A percentile compares a stretch with the other conserved stretches of the same genome.
Evolutionary conservation across 2,113 vertebrate genomes (phyloP).

Genomic region (Dasyurus viverrinus): DNA sequence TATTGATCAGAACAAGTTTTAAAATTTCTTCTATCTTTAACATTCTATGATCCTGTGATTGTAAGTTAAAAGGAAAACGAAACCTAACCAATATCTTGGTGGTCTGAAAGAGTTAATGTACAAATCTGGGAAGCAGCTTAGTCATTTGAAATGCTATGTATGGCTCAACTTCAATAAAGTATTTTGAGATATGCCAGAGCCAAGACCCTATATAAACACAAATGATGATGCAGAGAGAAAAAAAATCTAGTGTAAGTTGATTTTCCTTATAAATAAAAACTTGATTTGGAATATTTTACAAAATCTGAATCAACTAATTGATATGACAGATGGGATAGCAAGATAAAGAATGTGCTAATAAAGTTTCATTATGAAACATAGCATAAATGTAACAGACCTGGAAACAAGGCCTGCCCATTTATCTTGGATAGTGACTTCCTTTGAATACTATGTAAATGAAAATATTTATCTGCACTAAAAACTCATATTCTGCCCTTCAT

Average conservation of each 20-base stretch:
- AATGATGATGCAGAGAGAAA: not conserved
- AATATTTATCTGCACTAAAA: not conserved
- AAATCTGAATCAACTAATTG: not conserved
- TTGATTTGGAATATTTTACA: conserved; percentile 14
- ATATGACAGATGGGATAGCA: not conserved
- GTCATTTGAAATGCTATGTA: not conserved
- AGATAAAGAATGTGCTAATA: not conserved
- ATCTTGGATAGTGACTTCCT: not conserved
- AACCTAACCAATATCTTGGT: not conserved
- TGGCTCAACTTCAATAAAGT: conserved; percentile 42
- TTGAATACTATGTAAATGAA: not conserved
- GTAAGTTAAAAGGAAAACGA: not conserved
- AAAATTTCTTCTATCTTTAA: not conserved
- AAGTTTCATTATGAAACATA: not conserved
- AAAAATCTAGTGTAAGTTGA: not conserved
- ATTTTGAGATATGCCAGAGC: conserved; percentile 43
- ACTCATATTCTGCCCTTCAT: not conserved
- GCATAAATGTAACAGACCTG: not conserved
- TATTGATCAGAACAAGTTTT: not conserved
- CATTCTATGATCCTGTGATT: not conserved
- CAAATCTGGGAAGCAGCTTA: conserved; percentile 29
- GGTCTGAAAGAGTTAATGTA: conserved; percentile 42
- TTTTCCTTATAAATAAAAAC: conserved; percentile 29
- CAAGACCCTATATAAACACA: conserved; percentile 49
- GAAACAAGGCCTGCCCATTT: not conserved